phyloP scores from a whole-genome alignment of 2,888 invertebrate species.

The Megastigmus dorsalis region DNA sequence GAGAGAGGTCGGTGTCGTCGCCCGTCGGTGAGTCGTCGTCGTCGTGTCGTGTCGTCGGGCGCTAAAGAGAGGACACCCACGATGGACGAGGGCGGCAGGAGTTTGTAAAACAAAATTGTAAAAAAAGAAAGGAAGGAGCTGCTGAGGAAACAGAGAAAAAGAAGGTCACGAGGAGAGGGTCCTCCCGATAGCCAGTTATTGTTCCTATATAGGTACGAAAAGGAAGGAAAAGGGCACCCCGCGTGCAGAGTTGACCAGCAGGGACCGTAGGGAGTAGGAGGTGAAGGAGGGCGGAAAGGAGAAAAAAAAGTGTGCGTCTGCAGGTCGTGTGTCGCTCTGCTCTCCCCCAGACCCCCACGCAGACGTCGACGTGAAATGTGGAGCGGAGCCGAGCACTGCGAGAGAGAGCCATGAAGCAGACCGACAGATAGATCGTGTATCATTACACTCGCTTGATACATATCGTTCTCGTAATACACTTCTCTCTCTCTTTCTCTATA shows the following conservation, averaged over 20 bases:
- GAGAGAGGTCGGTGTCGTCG: neutral
- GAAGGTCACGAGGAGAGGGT: neutral
- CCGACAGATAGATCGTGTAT: slow-evolving; percentile 2
- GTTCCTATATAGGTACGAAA: no score
- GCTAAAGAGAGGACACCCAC: neutral
- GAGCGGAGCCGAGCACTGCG: neutral
- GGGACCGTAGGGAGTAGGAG: neutral
- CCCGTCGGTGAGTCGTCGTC: slow-evolving; percentile 5
- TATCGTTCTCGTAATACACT: neutral
- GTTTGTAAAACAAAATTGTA: neutral
- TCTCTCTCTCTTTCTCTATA: no score
- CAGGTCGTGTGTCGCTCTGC: neutral
- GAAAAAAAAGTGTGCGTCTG: slow-evolving; percentile 9
- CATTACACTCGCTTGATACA: neutral
- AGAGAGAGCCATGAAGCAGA: neutral
- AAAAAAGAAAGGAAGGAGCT: neutral
- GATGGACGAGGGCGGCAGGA: slow-evolving; percentile 29
- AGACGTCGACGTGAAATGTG: neutral
- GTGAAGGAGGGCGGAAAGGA: neutral
- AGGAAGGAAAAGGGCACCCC: neutral
- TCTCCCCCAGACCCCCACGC: neutral
- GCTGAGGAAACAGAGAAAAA: neutral
- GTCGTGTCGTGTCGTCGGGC: slow-evolving; percentile 8
- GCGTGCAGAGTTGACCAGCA: no score
- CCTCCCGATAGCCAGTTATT: no score